Percentiles rank a stretch among this genome's conserved stretches.
Evolutionary conservation across 2,797 vertebrate species (phyloP).

Genomic region (Lagorchestes hirsutus): DNA sequence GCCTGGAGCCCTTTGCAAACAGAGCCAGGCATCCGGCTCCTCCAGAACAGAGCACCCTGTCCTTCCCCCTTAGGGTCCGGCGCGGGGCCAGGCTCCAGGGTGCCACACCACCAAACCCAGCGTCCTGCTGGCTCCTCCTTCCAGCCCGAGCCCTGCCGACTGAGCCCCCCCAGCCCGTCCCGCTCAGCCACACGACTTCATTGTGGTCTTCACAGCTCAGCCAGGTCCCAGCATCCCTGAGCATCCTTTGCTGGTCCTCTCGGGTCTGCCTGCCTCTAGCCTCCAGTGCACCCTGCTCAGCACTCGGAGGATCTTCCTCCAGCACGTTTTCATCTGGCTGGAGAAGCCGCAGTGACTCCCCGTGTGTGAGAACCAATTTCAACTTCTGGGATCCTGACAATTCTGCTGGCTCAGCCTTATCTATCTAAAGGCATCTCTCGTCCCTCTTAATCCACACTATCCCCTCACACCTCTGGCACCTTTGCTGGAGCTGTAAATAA

Average conservation of each 20-base stretch:
- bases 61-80: not conserved
- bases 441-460: not conserved
- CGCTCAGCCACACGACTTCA: not conserved
- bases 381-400: not conserved
- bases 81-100: not conserved
- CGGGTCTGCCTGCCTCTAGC: slow-evolving; percentile 24
- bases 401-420: not conserved
- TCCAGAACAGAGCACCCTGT: not conserved
- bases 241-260: slow-evolving; percentile 11
- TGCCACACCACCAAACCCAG: slow-evolving; percentile 17
- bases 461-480: not conserved
- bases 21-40: not conserved
- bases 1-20: not conserved
- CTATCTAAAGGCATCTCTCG: not conserved
- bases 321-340: not conserved
- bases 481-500: not conserved
- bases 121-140: slow-evolving; percentile 45
- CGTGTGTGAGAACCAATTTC: not conserved
- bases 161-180: not conserved
- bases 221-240: not conserved
- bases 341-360: not conserved
- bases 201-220: not conserved
- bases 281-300: slow-evolving; percentile 36
- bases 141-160: slow-evolving; percentile 3
- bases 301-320: not conserved